A percentile compares a stretch with the other conserved stretches of the same genome.
phyloP scores from a whole-genome alignment of 2,113 vertebrate genomes.

The Cephalopterus ornatus region DNA sequence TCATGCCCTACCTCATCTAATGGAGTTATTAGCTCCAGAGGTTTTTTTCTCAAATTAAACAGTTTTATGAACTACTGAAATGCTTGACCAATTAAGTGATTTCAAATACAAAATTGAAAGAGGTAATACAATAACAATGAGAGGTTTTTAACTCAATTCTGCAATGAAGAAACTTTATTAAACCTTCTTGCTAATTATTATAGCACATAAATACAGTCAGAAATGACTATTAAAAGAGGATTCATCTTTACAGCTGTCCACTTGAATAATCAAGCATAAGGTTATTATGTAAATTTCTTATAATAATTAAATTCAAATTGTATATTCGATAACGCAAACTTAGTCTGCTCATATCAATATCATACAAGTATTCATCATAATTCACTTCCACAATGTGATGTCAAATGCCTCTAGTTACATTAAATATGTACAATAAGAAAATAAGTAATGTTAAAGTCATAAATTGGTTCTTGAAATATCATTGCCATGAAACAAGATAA shows the following conservation, averaged over 20 bases:
- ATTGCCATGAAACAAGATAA: not conserved
- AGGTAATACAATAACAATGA: not conserved
- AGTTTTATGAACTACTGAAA: not conserved
- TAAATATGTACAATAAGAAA: not conserved
- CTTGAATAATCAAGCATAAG: not conserved
- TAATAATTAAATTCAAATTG: not conserved
- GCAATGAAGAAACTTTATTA: not conserved
- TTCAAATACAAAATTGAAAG: not conserved
- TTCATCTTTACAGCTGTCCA: not conserved
- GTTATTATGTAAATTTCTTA: not conserved
- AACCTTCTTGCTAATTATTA: not conserved
- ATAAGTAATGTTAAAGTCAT: not conserved
- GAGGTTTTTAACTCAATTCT: not conserved
- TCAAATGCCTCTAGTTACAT: not conserved
- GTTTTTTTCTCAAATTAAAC: not conserved
- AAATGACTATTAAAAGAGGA: not conserved
- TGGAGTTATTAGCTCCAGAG: not conserved
- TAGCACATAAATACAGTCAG: not conserved
- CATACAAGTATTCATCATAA: not conserved
- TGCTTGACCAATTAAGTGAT: not conserved
- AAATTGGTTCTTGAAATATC: not conserved
- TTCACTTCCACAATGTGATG: not conserved
- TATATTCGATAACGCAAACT: not conserved
- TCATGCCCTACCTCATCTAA: not conserved
- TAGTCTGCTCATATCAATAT: not conserved